A percentile compares a stretch with the other conserved stretches of the same genome.
These are phyloP conservation scores for Drosophila helvetica DNA, from an alignment of 2,888 invertebrate genomes.

Conservation along the genomic window DNA sequence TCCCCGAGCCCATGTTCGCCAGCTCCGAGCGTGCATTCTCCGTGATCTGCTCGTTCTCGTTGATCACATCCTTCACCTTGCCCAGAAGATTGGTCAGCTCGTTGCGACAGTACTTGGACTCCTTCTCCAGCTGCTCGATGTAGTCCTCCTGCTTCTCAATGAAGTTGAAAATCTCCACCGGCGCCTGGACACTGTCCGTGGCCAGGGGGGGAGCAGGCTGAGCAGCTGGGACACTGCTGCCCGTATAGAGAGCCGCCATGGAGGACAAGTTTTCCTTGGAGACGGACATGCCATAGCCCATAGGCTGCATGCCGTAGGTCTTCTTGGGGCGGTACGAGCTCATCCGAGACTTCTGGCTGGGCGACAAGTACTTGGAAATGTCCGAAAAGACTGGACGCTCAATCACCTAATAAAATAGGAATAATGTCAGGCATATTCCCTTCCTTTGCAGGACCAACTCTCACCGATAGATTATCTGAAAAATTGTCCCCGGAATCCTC, in stretches of 20 bases:
- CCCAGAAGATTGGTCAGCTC: slow-evolving; percentile 90
- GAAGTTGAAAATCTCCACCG: slow-evolving; percentile 90
- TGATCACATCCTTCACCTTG: slow-evolving; percentile 93
- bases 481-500: slow-evolving; percentile 86
- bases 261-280: slow-evolving; percentile 81
- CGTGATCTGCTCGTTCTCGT: slow-evolving; percentile 92
- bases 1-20: slow-evolving; percentile 84
- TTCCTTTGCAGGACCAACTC: slow-evolving; percentile 2
- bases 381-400: slow-evolving; percentile 83
- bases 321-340: slow-evolving; percentile 73
- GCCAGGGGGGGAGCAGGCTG: slow-evolving; percentile 47
- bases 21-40: slow-evolving; percentile 90
- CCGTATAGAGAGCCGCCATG: slow-evolving; percentile 61
- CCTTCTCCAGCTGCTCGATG: slow-evolving; percentile 93
- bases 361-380: slow-evolving; percentile 83
- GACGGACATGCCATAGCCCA: slow-evolving; percentile 56
- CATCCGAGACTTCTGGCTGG: slow-evolving; percentile 80
- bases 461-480: slow-evolving; percentile 85
- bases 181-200: slow-evolving; percentile 84
- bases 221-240: slow-evolving; percentile 47
- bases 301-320: slow-evolving; percentile 39
- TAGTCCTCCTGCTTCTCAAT: slow-evolving; percentile 94
- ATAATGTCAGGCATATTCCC: neutral
- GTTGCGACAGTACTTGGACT: slow-evolving; percentile 92
- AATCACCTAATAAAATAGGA: slow-evolving; percentile 63